Percentiles rank a stretch among this genome's conserved stretches.
Evolutionary conservation across 2,888 invertebrate genomes (phyloP).

Genomic region (Lapara coniferarum): DNA sequence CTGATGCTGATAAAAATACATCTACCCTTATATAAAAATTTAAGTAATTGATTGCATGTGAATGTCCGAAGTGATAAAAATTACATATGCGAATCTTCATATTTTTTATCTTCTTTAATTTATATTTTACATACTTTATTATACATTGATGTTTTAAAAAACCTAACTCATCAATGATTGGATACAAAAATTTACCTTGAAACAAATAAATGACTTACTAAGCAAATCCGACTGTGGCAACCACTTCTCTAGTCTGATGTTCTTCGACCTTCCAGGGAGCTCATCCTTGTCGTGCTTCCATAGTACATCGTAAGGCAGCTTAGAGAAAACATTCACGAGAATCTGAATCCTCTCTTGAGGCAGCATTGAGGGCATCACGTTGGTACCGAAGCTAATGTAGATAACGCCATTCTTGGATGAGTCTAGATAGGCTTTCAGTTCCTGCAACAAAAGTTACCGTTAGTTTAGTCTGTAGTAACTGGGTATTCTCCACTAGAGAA

Average conservation of each 20-base stretch:
- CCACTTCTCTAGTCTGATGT: constrained; percentile 53
- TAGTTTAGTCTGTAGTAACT: too few species aligned
- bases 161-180: too few species aligned
- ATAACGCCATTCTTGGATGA: constrained; percentile 60
- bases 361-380: constrained; percentile 43
- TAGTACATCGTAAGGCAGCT: constrained; percentile 48
- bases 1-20: too few species aligned
- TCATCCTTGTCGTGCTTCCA: constrained; percentile 51
- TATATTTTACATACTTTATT: too few species aligned
- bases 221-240: constrained; percentile 44
- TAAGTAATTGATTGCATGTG: too few species aligned
- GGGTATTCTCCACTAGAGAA: too few species aligned
- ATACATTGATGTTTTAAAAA: too few species aligned
- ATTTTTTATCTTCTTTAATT: not conserved
- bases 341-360: constrained; percentile 38
- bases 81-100: not conserved
- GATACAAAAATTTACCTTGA: too few species aligned
- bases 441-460: constrained; percentile 43
- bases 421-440: constrained; percentile 58
- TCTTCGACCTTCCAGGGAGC: constrained; percentile 42
- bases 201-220: constrained; percentile 17
- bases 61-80: too few species aligned
- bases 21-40: too few species aligned
- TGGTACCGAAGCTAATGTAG: constrained; percentile 59
- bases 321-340: constrained; percentile 40